Base-by-base conservation (phyloP, 2,888 invertebrate species). In the Euproctis similis region DNA sequence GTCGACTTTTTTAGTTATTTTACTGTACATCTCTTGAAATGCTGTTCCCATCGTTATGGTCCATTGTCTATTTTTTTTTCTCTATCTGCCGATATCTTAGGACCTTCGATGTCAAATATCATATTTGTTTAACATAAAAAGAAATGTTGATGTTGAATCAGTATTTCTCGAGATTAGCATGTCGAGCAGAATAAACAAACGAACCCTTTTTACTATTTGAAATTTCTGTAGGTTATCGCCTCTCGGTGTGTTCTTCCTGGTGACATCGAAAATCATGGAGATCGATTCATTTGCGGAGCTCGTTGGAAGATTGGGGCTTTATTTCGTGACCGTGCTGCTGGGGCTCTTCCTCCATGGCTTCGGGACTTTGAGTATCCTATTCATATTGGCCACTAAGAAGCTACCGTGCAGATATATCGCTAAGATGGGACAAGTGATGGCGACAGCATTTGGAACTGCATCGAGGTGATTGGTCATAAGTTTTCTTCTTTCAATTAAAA, bases 401-500 rank as follows among this genome's bases (percentile, higher is more conserved):
- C 86, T 96, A 39, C 98, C 98, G 0, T 92, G 94, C 68, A 85
- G 87, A 33, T 93, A 91, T 52, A 89, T 95, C 32, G 90, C 88
- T 8, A 92, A 92, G 62, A 91, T 96, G 87, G 92, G 94, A 38
- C 95, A 96, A 58, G 97, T 97, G 11, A 85, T 97, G 75, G 94
- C 95, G 2, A 98, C 97, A 1, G 97, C 97, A 23, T 98, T 98
- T 67, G 97, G 97, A 49, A 98, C 98, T 13, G 95, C 97, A 13
- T 97, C 97, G 18, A 93, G 94, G 90, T 60, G 12, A 49, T 46
- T 37, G n/a, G n/a, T n/a, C n/a, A n/a, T n/a, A n/a, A n/a, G n/a
- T n/a, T n/a, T n/a, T n/a, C n/a, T n/a, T n/a, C n/a, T n/a, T n/a
- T n/a, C n/a, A n/a, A n/a, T n/a, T n/a, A n/a, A n/a, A n/a, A n/a